phyloP scores from a whole-genome alignment of 2,888 invertebrate species.

The Plutella xylostella region DNA sequence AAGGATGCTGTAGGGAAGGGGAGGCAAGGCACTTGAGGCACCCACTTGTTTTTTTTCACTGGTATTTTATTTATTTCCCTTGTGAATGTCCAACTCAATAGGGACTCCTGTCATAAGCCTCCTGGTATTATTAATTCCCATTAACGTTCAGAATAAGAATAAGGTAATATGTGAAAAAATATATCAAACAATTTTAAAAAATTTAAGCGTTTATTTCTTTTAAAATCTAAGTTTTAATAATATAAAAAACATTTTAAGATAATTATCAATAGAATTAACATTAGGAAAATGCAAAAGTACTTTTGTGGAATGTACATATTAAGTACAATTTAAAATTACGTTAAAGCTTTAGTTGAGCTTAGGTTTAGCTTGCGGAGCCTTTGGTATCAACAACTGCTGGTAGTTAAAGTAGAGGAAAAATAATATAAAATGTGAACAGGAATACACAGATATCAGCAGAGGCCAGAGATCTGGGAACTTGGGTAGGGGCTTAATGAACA shows the following conservation, averaged over 20 bases:
- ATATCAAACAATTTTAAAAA: too few relatives aligned
- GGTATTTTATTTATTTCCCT: too few relatives aligned
- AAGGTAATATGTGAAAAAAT: too few relatives aligned
- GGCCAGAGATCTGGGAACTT: slow-evolving; percentile 87
- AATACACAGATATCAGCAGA: slow-evolving; percentile 82
- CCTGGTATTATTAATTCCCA: too few relatives aligned
- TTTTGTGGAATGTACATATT: neutral
- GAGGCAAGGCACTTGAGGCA: too few relatives aligned
- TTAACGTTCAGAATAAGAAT: too few relatives aligned
- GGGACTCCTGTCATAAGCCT: too few relatives aligned
- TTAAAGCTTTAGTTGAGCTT: slow-evolving; percentile 41
- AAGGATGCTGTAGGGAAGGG: too few relatives aligned
- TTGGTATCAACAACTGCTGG: slow-evolving; percentile 70
- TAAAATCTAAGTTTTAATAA: slow-evolving; percentile 19
- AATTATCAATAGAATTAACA: neutral
- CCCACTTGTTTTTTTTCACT: too few relatives aligned
- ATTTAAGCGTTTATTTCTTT: slow-evolving; percentile 9
- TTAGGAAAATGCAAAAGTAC: neutral
- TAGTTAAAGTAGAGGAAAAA: slow-evolving; percentile 83
- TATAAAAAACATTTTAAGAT: slow-evolving; percentile 1
- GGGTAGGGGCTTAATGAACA: slow-evolving; percentile 74
- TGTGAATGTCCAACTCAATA: too few relatives aligned
- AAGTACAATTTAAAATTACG: slow-evolving; percentile 16
- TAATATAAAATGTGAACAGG: slow-evolving; percentile 82
- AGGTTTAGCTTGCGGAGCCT: slow-evolving; percentile 29